A percentile compares a stretch with the other conserved stretches of the same genome.
phyloP scores from a whole-genome alignment of 2,797 vertebrate species.

The Trachops cirrhosus region DNA sequence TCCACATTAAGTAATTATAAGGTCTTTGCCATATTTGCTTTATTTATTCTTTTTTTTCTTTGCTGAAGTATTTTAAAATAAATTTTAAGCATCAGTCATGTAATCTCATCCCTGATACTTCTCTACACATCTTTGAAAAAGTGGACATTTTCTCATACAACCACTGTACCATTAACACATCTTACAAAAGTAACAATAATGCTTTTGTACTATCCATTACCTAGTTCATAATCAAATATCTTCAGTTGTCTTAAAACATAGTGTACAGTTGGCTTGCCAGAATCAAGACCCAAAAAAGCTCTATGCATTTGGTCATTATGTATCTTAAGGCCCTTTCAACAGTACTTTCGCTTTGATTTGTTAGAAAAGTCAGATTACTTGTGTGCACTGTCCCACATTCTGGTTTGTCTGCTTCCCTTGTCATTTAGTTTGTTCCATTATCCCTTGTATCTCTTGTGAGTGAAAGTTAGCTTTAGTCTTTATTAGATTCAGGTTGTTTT shows the following conservation, averaged over 20 bases:
- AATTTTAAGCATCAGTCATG: background rate
- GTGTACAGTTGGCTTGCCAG: conserved; percentile 15
- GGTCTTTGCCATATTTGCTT: conserved; percentile 5
- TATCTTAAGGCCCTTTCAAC: background rate
- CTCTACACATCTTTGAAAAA: background rate
- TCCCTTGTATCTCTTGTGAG: conserved; percentile 21
- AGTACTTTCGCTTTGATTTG: background rate
- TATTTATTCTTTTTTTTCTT: background rate
- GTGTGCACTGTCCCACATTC: background rate
- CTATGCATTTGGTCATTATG: background rate
- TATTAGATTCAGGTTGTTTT: conserved; percentile 26
- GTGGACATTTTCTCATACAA: conserved; percentile 24
- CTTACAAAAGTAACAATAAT: conserved; percentile 25
- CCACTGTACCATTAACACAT: background rate
- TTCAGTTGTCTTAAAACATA: conserved; percentile 47
- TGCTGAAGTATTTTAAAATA: conserved; percentile 42
- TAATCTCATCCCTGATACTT: conserved; percentile 33
- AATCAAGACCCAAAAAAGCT: conserved; percentile 2
- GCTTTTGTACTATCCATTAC: conserved; percentile 21
- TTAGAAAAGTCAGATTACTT: conserved; percentile 10
- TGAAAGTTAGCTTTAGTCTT: conserved; percentile 16
- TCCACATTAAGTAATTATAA: conserved; percentile 9
- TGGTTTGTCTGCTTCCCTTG: background rate
- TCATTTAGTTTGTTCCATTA: conserved; percentile 23
- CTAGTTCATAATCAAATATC: background rate